Conservation (phyloP, 2,113 vertebrate species). For the Sterrhoptilus dennistouni region DNA sequence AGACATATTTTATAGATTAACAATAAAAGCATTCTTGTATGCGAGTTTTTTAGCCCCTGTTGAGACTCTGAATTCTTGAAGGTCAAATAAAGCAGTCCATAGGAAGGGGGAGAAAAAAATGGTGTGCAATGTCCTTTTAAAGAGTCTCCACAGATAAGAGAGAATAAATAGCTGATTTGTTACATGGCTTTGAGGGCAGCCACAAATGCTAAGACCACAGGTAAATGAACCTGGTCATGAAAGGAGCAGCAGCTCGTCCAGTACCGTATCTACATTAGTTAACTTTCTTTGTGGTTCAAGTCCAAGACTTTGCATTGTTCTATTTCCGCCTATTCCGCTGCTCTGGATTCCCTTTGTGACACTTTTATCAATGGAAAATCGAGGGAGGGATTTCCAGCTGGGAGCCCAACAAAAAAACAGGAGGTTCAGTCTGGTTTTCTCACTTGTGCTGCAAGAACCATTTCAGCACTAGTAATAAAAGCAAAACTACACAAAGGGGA, state of each 20-base stretch:
- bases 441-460: neutral
- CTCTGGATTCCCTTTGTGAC: slow-evolving; percentile 60
- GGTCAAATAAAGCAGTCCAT: slow-evolving; percentile 21
- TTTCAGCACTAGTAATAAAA: slow-evolving; percentile 19
- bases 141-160: neutral
- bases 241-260: slow-evolving; percentile 28
- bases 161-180: slow-evolving; percentile 40
- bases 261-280: neutral
- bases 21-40: slow-evolving; percentile 36
- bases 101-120: neutral
- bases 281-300: slow-evolving; percentile 42
- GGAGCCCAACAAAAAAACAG: slow-evolving; percentile 39
- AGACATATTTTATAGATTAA: slow-evolving; percentile 43
- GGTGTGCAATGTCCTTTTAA: neutral
- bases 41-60: neutral
- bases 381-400: slow-evolving; percentile 64
- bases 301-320: slow-evolving; percentile 46
- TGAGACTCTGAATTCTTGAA: slow-evolving; percentile 50
- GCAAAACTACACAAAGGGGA: slow-evolving; percentile 18
- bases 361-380: slow-evolving; percentile 67
- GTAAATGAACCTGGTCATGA: slow-evolving; percentile 26
- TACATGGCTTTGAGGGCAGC: neutral
- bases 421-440: slow-evolving; percentile 54
- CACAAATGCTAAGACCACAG: neutral
- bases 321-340: slow-evolving; percentile 34